A percentile compares a stretch with the other conserved stretches of the same genome.
phyloP scores from a whole-genome alignment of 2,113 vertebrate species.

The Nerophis ophidion region DNA sequence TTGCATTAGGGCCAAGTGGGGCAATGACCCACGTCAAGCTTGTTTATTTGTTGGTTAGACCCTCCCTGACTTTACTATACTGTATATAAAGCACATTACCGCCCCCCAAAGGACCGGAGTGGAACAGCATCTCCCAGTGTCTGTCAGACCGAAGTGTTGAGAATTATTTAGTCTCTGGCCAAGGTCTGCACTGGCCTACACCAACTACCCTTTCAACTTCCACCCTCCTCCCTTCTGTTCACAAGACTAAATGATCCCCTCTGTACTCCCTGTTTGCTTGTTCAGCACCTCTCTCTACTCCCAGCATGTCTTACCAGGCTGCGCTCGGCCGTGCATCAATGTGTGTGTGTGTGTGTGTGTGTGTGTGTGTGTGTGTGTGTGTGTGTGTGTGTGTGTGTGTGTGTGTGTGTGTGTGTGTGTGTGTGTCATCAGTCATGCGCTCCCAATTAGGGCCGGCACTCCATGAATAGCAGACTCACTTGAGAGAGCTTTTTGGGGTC shows the following conservation, averaged over 20 bases:
- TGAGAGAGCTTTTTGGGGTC: constrained; percentile 35
- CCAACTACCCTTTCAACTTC: constrained; percentile 38
- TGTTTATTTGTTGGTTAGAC: not conserved
- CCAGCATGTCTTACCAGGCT: constrained; percentile 36
- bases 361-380: constrained; percentile 28
- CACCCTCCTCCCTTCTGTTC: constrained; percentile 16
- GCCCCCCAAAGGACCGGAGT: not conserved
- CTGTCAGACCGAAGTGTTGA: too few species aligned
- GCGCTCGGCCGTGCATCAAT: not conserved
- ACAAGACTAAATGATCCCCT: constrained; percentile 30
- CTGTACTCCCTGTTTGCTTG: constrained; percentile 52
- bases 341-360: not conserved
- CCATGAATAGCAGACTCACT: constrained; percentile 45
- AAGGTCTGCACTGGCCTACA: constrained; percentile 3
- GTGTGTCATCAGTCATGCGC: constrained; percentile 62
- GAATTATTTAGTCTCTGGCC: not conserved
- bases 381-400: constrained; percentile 17
- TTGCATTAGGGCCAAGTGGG: too few species aligned
- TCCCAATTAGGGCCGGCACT: constrained; percentile 50
- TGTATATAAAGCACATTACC: too few species aligned
- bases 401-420: constrained; percentile 11
- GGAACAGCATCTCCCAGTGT: not conserved
- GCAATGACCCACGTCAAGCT: too few species aligned
- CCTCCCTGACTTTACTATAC: not conserved
- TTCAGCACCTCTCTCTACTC: constrained; percentile 35